Evolutionary conservation across 1,140 invertebrate species (phyloP), one percentile per base, ranked within the genome.

Genomic region (Sitobion miscanthi): DNA sequence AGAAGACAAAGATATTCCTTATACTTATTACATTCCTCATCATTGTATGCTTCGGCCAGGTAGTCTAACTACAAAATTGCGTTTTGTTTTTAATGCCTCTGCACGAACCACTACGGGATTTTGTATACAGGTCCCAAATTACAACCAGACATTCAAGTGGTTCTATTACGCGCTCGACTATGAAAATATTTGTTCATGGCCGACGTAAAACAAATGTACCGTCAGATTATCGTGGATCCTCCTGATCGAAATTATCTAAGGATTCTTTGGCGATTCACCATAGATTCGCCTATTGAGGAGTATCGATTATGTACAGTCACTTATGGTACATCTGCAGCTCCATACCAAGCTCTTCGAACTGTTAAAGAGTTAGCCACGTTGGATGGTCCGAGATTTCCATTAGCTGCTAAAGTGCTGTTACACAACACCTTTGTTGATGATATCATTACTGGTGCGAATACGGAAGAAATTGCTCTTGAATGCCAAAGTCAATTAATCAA

Each of bases 361-460:
- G 85, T 96, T 42, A 94, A 94, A 87, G 94, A 95, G 94, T 91
- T 95, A 38, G 95, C 94, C 0, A 62, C 93, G 5, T 95, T 95
- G 90, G 94, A 95, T 85, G 52, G 86, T 57, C 25, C 94, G 2
- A 62, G 93, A 30, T 94, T 94, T 94, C 94, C 94, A 52, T 8
- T 85, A 45, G 94, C 94, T 42, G 62, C 93, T 47, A 87, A 90
- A 9, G 91, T 93, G 4, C 35, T 94, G 5, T 52, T 94, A 25
- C 88, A 94, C 30, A 94, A 94, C 91, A 94, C 93, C 9, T 94
- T 94, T 93, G 94, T 94, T 69, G 94, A 94, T 94, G 94, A 94
- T 77, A 77, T 94, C 21, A 30, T 94, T 9, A 92, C 94, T 35
- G 94, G 94, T 54, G 94, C 88, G 4, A 85, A 94, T n/a, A 83